Conservation (phyloP, 2,797 vertebrate species). For the Sebastes iracundus region DNA sequence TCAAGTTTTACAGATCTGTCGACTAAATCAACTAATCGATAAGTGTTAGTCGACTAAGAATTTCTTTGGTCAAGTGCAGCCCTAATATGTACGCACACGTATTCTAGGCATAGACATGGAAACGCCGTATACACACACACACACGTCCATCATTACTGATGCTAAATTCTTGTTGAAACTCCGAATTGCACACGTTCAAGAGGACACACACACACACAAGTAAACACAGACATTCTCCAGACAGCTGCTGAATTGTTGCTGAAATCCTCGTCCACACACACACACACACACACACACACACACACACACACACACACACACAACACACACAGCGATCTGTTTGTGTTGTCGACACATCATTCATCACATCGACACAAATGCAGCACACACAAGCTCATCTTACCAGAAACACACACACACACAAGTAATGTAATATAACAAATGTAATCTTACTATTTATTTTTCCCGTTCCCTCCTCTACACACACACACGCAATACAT, state of each 20-base stretch:
- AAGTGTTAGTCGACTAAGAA: too few species aligned
- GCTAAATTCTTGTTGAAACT: neutral
- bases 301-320: neutral
- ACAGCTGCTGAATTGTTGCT: slow-evolving; percentile 24
- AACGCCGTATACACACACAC: neutral
- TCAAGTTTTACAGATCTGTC: too few species aligned
- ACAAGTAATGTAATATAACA: neutral
- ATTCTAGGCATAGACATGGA: neutral
- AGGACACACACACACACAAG: neutral
- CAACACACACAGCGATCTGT: neutral
- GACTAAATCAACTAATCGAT: too few species aligned
- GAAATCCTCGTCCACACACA: slow-evolving; percentile 1
- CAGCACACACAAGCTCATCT: neutral
- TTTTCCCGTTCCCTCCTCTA: neutral
- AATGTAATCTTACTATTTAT: slow-evolving; percentile 3
- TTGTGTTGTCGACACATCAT: slow-evolving; percentile 35
- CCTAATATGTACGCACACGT: neutral
- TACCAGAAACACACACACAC: neutral
- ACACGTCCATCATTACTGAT: neutral
- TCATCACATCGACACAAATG: slow-evolving; percentile 21
- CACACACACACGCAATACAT: neutral
- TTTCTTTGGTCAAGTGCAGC: too few species aligned
- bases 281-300: neutral
- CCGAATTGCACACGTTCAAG: slow-evolving; percentile 3
- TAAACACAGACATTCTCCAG: slow-evolving; percentile 26